Base-by-base conservation (phyloP, 2,888 invertebrate species). In the Chamaedrilus cognettii region DNA sequence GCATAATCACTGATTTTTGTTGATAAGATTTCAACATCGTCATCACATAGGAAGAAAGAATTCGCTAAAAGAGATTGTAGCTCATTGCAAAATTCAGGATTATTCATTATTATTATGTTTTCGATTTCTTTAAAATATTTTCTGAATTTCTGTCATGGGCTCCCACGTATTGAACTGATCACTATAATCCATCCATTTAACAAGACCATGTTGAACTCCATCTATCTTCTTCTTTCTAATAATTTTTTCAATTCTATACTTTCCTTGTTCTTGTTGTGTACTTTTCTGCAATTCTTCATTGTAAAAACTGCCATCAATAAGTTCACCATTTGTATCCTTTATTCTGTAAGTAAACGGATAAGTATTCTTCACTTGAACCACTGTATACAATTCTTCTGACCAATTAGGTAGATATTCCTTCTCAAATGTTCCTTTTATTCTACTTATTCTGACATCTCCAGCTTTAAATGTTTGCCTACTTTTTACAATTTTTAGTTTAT, bases 401-500 rank as follows among this genome's bases (percentile, higher is more conserved):
- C 55, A 52, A 52, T 52, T 52, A 52, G 55, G 55, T 52, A 52
- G 26, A 52, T 52, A 52, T 52, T 26, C 55, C 26, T 52, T 52
- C 55, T 52, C 55, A 23, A 52, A 26, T 5, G 26, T 23, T 7
- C 55, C 55, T 52, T 52, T 52, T 52, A 52, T 52, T 52, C 55
- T 7, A 52, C 55, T 52, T 7, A 23, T 52, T 52, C 55, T 52
- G 11, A 52, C 55, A 52, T 52, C 55, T 23, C 28, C 28, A 52
- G 26, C 28, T 26, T 52, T 52, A 52, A 52, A 52, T 26, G 7
- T 42, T 7, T 11, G 55, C 26, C 26, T 52, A 7, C 7, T 26
- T 52, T 19, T 7, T 19, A 7, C 55, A 11, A 19, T 52, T 23
- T 26, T 7, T 19, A 26, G 26, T 52, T 7, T 7, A 19, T 52